phyloP scores from a whole-genome alignment of 2,888 invertebrate species.

The Sesia apiformis region DNA sequence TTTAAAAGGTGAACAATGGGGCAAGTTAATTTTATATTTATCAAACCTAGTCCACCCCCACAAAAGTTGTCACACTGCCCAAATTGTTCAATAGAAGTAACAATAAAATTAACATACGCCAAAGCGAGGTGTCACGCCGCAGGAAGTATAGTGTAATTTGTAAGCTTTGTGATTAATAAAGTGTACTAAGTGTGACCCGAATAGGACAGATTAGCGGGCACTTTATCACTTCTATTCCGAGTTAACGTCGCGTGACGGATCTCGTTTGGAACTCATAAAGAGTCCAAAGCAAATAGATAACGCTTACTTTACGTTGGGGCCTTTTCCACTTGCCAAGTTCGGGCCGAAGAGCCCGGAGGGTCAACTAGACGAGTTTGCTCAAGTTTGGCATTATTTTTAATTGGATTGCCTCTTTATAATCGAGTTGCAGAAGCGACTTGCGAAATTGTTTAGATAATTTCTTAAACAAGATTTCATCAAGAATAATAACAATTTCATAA shows the following conservation, averaged over 20 bases:
- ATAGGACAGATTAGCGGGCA: conserved; percentile 73
- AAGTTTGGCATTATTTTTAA: conserved; percentile 64
- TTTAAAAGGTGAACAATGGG: not conserved
- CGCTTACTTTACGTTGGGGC: conserved; percentile 65
- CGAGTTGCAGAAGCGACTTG: conserved; percentile 22
- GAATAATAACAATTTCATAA: no score
- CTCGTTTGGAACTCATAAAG: conserved; percentile 74
- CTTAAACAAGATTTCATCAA: no score
- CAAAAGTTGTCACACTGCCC: conserved; percentile 53
- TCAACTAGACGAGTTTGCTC: conserved; percentile 57
- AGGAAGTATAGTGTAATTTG: conserved; percentile 72
- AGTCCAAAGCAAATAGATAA: conserved; percentile 74
- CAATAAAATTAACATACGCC: conserved; percentile 71
- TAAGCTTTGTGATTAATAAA: conserved; percentile 75
- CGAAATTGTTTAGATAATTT: not conserved
- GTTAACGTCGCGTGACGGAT: conserved; percentile 74
- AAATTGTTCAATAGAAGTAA: conserved; percentile 58
- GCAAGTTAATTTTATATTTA: not conserved
- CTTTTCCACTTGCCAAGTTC: conserved; percentile 68
- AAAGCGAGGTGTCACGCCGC: conserved; percentile 62
- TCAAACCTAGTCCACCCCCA: conserved; percentile 32
- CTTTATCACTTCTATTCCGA: conserved; percentile 73
- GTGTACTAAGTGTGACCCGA: conserved; percentile 73
- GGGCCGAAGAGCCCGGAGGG: conserved; percentile 40
- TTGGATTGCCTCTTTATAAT: conserved; percentile 58